These are phyloP conservation scores for Dysdera silvatica DNA, from an alignment of 1,140 invertebrate genomes.

Conservation along the genomic window DNA sequence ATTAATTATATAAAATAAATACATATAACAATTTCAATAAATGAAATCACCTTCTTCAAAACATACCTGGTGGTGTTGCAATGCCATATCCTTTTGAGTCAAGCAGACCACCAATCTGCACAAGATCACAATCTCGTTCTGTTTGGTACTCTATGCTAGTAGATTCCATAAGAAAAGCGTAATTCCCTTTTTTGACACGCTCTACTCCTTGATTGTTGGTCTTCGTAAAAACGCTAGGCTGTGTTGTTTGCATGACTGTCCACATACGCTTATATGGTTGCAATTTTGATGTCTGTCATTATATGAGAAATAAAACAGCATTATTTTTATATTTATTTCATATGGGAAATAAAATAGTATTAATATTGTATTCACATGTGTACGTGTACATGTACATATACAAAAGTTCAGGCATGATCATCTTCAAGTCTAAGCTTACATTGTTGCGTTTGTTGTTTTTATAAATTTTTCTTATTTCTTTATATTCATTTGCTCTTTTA, in stretches of 20 bases:
- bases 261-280: slow-evolving; percentile 51
- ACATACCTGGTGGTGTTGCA: slow-evolving; percentile 37
- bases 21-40: no score
- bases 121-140: slow-evolving; percentile 45
- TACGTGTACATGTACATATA: no score
- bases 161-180: slow-evolving; percentile 50
- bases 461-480: no score
- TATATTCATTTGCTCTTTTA: no score
- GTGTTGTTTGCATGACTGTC: slow-evolving; percentile 47
- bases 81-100: slow-evolving; percentile 49
- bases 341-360: no score
- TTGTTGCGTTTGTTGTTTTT: no score
- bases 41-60: no score
- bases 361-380: no score
- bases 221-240: slow-evolving; percentile 49
- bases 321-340: background rate
- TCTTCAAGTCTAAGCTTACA: no score
- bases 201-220: slow-evolving; percentile 47
- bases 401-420: no score
- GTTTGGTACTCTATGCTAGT: slow-evolving; percentile 46
- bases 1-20: no score
- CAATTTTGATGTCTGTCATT: slow-evolving; percentile 46
- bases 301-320: background rate
- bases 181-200: slow-evolving; percentile 45
- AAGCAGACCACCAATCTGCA: slow-evolving; percentile 47